Percentiles rank a stretch among this genome's conserved stretches.
phyloP scores from a whole-genome alignment of 2,797 vertebrate genomes.

The Limnodromus scolopaceus region DNA sequence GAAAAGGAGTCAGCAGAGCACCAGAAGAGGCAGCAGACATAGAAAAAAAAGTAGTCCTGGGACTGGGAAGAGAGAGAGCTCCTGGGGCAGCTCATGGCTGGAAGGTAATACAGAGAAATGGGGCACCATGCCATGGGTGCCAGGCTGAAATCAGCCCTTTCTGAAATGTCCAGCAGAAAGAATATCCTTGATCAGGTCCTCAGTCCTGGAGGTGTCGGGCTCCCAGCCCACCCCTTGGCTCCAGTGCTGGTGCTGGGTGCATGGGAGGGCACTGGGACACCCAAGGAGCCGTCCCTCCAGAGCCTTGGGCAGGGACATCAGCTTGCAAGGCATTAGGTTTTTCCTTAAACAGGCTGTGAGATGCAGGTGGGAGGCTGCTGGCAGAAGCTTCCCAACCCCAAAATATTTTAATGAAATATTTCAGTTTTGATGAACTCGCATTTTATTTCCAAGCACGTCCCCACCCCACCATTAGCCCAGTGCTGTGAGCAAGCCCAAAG shows the following conservation, averaged over 20 bases:
- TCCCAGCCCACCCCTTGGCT: background rate
- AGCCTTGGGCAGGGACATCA: background rate
- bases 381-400: background rate
- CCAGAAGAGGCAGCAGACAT: background rate
- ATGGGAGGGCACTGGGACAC: background rate
- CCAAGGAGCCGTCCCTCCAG: fast-evolving
- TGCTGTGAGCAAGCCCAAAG: background rate
- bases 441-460: background rate
- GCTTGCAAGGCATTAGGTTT: background rate
- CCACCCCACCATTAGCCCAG: background rate
- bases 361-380: background rate
- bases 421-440: background rate
- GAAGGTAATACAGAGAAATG: background rate
- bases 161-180: background rate
- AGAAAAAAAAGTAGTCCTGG: background rate
- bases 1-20: background rate
- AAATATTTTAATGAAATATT: background rate
- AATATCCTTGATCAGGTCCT: background rate
- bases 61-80: background rate
- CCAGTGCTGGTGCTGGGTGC: background rate
- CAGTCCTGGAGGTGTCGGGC: fast-evolving
- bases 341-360: background rate
- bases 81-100: background rate
- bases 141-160: background rate
- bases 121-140: background rate